phyloP scores from a whole-genome alignment of 2,113 vertebrate species.

The Seriola aureovittata region DNA sequence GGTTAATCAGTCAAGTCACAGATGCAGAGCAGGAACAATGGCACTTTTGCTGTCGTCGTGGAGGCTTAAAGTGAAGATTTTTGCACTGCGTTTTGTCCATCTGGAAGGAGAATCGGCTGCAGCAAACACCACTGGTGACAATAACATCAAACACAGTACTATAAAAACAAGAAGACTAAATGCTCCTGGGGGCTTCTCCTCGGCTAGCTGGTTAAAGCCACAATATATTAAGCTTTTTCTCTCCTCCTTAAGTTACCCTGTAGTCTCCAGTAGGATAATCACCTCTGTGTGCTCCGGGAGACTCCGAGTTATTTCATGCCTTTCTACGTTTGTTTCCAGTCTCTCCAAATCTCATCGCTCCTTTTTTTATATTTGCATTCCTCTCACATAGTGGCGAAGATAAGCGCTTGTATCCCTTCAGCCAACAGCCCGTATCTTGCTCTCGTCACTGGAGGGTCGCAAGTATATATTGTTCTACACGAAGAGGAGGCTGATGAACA shows the following conservation, averaged over 20 bases:
- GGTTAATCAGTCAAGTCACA: constrained; percentile 66
- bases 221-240: constrained; percentile 37
- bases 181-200: constrained; percentile 47
- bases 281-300: constrained; percentile 56
- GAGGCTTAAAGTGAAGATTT: constrained; percentile 74
- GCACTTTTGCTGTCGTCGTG: constrained; percentile 50
- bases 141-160: constrained; percentile 42
- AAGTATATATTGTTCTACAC: constrained; percentile 71
- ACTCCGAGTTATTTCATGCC: constrained; percentile 45
- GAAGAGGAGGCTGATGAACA: constrained; percentile 72
- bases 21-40: constrained; percentile 61
- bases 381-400: constrained; percentile 64
- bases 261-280: constrained; percentile 71
- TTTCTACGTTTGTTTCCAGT: constrained; percentile 54
- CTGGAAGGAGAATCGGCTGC: constrained; percentile 40
- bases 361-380: constrained; percentile 58
- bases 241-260: constrained; percentile 61
- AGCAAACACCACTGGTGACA: constrained; percentile 33
- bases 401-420: constrained; percentile 69
- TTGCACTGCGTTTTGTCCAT: constrained; percentile 43
- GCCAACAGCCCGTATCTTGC: constrained; percentile 65
- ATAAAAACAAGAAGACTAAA: constrained; percentile 40
- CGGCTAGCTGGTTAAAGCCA: constrained; percentile 36
- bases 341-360: constrained; percentile 67
- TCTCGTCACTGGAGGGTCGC: constrained; percentile 62